These are phyloP conservation scores for Tychaedon coryphoeus DNA, from an alignment of 2,113 vertebrate species.

Conservation along the genomic window DNA sequence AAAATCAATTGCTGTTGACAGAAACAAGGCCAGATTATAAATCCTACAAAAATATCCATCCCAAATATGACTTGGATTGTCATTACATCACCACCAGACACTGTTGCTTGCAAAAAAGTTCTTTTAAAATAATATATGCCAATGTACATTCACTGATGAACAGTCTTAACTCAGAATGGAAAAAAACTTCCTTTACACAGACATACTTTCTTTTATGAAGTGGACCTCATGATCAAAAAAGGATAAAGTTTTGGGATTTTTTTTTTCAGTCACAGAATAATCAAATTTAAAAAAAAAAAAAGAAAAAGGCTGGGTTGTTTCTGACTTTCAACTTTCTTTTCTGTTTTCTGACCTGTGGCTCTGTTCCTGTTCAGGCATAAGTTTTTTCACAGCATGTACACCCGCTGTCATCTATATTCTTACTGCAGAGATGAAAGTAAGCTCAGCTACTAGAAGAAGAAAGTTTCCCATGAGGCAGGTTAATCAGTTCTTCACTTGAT, in stretches of 20 bases:
- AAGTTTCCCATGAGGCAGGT: background rate
- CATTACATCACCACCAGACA: background rate
- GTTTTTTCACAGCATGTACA: background rate
- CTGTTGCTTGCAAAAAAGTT: background rate
- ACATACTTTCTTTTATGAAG: background rate
- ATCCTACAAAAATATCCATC: background rate
- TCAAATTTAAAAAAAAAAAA: background rate
- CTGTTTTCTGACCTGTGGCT: background rate
- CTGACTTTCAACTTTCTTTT: accelerated
- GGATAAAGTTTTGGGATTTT: background rate
- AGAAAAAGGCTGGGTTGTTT: background rate
- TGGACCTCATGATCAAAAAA: background rate
- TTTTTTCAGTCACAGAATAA: background rate
- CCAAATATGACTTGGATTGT: background rate
- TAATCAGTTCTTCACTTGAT: background rate
- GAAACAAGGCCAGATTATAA: background rate
- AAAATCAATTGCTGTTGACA: background rate
- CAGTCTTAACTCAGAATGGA: background rate
- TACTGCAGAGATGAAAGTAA: background rate
- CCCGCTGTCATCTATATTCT: background rate
- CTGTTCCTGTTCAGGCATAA: background rate
- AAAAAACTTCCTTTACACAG: background rate
- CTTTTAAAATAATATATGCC: background rate
- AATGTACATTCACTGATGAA: background rate
- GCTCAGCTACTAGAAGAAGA: background rate